Evolutionary conservation across 92 coral and sea anemone species (phyloP), one percentile per base, ranked within the genome.

Genomic region (Ricordea florida): DNA sequence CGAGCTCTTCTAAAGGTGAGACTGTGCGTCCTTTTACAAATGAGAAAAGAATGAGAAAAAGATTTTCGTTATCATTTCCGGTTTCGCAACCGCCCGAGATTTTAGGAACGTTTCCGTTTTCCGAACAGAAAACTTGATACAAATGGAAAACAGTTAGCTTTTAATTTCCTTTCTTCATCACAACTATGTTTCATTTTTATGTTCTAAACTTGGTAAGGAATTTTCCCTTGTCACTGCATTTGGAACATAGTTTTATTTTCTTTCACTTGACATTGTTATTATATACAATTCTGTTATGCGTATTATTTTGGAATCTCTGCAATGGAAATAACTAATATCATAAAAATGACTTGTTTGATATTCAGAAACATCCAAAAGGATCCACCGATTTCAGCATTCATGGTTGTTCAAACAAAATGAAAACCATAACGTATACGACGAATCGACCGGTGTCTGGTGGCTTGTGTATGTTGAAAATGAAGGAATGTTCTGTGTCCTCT

Each of bases 401-500:
- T 74, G 81, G 74, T 46, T 74, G 80, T 74, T 74, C 28, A 58
- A 26, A 16, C 46, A 32, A 74, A 76, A 22, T 76, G 71, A 61
- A 46, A 76, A 76, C 45, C 71, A 61, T 35, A 76, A 46, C 21
- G 62, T 46, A 23, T 76, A 16, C 37, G 74, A 76, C 29, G 62
- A 62, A 60, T 61, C 71, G 6, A 76, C 74, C 30, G 66, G 82
- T 10, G 40, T 76, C 33, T 62, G 71, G 71, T 76, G 82, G 82
- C 74, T 76, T 15, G 74, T 76, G 4, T 76, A 76, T 76, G 72
- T 25, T 2, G 74, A 76, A 62, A 75, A 62, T 62, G 23, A 46
- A 30, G 81, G 72, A 5, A 62, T 75, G 81, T 75, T 75, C 72
- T 75, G 72, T 75, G 58, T 75, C 49, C 72, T 75, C 60, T 75